Evolutionary conservation across 37 sponge, comb jelly and placozoan genomes (phyloP).

Genomic region (Cliona cf. orientalis): DNA sequence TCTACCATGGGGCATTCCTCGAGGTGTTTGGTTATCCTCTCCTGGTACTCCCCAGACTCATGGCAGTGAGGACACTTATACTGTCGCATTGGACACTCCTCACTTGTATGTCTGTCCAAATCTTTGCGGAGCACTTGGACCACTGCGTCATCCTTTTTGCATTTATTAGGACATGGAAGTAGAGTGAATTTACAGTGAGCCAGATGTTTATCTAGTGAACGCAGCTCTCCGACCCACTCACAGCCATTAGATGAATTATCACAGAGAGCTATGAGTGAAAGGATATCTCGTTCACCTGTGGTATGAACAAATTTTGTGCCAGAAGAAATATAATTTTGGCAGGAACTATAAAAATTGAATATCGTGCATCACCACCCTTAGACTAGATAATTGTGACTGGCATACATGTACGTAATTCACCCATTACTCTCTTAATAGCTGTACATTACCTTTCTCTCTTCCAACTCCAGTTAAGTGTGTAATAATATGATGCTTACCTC

Average conservation of each 20-base stretch:
- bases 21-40: constrained; percentile 21
- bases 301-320: too few relatives aligned
- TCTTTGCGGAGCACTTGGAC: constrained; percentile 7
- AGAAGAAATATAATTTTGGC: too few relatives aligned
- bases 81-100: constrained; percentile 20
- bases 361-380: too few relatives aligned
- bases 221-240: constrained; percentile 33
- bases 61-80: constrained; percentile 42
- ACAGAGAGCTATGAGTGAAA: too few relatives aligned
- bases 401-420: too few relatives aligned
- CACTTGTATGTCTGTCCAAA: constrained; percentile 1
- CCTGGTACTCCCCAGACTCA: constrained; percentile 19
- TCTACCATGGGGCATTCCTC: constrained; percentile 14
- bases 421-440: too few relatives aligned
- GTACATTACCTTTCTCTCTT: too few relatives aligned
- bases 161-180: constrained; percentile 32
- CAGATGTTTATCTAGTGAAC: constrained; percentile 7
- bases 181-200: background rate
- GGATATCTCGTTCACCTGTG: too few relatives aligned
- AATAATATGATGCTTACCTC: too few relatives aligned
- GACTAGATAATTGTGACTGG: too few relatives aligned
- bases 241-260: constrained; percentile 15
- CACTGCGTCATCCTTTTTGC: background rate
- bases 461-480: too few relatives aligned
- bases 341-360: too few relatives aligned